Base-by-base conservation (phyloP, 2,888 invertebrate genomes). In the Pandemis corylana region DNA sequence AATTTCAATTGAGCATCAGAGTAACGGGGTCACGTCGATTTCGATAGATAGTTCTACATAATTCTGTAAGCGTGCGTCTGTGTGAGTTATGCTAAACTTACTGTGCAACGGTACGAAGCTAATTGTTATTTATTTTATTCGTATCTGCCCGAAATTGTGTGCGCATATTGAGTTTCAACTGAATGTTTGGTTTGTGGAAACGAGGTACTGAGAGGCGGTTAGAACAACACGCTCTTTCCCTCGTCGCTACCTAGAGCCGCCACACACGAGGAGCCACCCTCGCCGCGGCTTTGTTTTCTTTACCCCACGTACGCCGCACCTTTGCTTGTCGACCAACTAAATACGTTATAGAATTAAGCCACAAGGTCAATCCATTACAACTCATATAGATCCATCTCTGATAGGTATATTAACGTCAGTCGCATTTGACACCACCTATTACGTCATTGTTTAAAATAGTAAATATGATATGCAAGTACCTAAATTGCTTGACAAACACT, bases 11-110 rank as follows among this genome's bases (percentile, higher is more conserved):
- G 82, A 82, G 82, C 84, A 84, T 84, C 85, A 85, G 83, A 90
- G 87, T 92, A 93, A 93, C 93, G 93, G 93, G 93, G 93, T 93
- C 92, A 92, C 84, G 80, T 87, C 85, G 86, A 86, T 89, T 89
- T 89, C 86, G 83, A 89, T 90, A 85, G 85, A 87, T 84, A 80
- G 82, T 87, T 90, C 86, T 89, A 87, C 85, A 90, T 90, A 85
- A 87, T 86, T 87, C 82, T 87, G 82, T 87, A 84, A 87, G 85
- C 81, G 79, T 81, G 77, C 80, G 80, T 83, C 80, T 77, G 78
- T 83, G 80, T 83, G 77, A 77, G 80, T 80, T 82, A 84, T 81
- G 78, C 74, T 84, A 82, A 83, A 79, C 79, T 77, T 81, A 80
- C 79, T 80, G 78, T 79, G 77, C 80, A 84, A 84, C 83, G 84